A percentile compares a stretch with the other conserved stretches of the same genome.
Evolutionary conservation across 1,140 invertebrate genomes (phyloP).

Genomic region (Thalassaphorura encarpata): DNA sequence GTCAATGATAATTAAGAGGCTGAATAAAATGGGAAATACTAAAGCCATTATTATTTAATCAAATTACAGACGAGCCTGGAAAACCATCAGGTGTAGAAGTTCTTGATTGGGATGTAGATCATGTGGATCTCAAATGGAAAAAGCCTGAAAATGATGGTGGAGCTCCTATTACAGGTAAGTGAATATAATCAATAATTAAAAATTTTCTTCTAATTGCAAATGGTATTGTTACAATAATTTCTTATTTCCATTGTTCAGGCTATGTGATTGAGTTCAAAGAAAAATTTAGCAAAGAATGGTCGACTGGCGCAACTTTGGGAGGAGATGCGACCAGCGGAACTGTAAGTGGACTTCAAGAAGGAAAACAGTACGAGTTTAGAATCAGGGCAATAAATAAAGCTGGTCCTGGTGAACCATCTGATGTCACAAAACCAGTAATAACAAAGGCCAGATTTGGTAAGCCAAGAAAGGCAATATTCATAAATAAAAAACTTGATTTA

Average conservation of each 20-base stretch:
- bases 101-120: constrained; percentile 92
- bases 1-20: too few species aligned
- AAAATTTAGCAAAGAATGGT: constrained; percentile 84
- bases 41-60: constrained; percentile 12
- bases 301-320: constrained; percentile 63
- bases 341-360: constrained; percentile 85
- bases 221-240: too few species aligned
- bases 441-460: constrained; percentile 80
- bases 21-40: too few species aligned
- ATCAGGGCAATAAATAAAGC: constrained; percentile 92
- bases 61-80: constrained; percentile 70
- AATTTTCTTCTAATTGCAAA: too few species aligned
- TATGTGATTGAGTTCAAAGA: constrained; percentile 84
- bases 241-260: too few species aligned
- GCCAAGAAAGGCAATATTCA: background rate
- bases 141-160: constrained; percentile 85
- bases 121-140: constrained; percentile 83
- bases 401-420: constrained; percentile 73
- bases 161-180: constrained; percentile 86
- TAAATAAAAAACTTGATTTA: background rate
- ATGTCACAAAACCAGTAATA: constrained; percentile 87
- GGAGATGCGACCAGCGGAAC: constrained; percentile 64
- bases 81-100: constrained; percentile 83
- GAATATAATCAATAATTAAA: too few species aligned
- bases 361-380: constrained; percentile 86